Percentiles rank a stretch among this genome's conserved stretches.
phyloP scores from a whole-genome alignment of 30 jellyfish, hydroid and myxozoan species.

The Pelagia noctiluca region DNA sequence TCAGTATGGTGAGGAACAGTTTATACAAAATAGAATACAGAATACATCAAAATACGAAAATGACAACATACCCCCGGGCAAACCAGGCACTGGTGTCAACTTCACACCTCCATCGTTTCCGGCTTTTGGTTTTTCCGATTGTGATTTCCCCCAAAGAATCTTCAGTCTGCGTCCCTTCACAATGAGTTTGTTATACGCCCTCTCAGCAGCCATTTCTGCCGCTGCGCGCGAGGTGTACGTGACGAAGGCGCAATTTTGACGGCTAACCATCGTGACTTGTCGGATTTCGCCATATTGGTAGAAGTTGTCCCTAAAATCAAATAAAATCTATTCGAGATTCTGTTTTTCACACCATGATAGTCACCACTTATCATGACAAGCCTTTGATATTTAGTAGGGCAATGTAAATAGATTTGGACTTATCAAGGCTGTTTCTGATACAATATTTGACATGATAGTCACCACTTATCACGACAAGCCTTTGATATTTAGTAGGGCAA shows the following conservation, averaged over 20 bases:
- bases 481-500: too few relatives aligned
- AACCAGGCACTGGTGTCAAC: conserved; percentile 95
- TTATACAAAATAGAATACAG: neutral
- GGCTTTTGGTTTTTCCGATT: conserved; percentile 81
- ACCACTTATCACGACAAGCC: too few relatives aligned
- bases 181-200: conserved; percentile 85
- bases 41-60: neutral
- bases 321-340: neutral
- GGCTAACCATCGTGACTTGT: conserved; percentile 79
- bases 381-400: too few relatives aligned
- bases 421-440: too few relatives aligned
- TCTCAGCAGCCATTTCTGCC: conserved; percentile 98
- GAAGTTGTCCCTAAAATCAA: conserved; percentile 72
- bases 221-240: conserved; percentile 88
- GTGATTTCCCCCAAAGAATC: conserved; percentile 95
- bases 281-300: conserved; percentile 96
- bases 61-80: conserved; percentile 85
- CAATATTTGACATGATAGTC: too few relatives aligned
- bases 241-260: conserved; percentile 93
- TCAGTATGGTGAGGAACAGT: too few relatives aligned
- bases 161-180: conserved; percentile 84
- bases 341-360: too few relatives aligned
- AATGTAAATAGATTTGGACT: too few relatives aligned
- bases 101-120: conserved; percentile 69
- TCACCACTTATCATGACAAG: too few relatives aligned